A percentile compares a stretch with the other conserved stretches of the same genome.
Evolutionary conservation across 2,113 vertebrate genomes (phyloP).

Genomic region (Colius striatus): DNA sequence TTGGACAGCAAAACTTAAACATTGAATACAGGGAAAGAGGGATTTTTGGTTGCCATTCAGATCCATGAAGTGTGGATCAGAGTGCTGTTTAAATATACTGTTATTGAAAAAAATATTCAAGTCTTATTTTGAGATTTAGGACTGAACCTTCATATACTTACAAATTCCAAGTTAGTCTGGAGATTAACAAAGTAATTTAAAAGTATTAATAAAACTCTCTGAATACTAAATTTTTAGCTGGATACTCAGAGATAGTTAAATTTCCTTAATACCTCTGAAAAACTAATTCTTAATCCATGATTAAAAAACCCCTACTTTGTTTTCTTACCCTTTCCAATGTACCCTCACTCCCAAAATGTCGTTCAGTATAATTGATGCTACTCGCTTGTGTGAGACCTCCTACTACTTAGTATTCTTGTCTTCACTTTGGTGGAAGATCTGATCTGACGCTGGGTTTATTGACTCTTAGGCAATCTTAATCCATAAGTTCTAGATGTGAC

Average conservation of each 20-base stretch:
- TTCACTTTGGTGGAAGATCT: background rate
- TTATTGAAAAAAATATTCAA: background rate
- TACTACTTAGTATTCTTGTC: fast-evolving
- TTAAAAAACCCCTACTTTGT: background rate
- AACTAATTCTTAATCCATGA: background rate
- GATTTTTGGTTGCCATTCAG: background rate
- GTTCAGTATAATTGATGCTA: background rate
- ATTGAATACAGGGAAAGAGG: background rate
- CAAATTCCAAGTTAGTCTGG: background rate
- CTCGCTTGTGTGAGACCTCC: background rate
- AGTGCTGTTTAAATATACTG: background rate
- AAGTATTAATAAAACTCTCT: background rate
- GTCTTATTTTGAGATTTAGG: background rate
- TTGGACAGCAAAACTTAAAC: background rate
- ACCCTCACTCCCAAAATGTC: background rate
- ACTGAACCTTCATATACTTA: background rate
- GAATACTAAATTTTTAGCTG: background rate
- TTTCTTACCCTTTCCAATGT: background rate
- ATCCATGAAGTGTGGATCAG: background rate
- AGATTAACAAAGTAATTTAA: background rate
- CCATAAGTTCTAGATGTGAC: background rate
- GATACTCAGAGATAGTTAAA: background rate
- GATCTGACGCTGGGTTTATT: background rate
- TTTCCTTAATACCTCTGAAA: background rate
- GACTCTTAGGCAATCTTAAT: background rate